Evolutionary conservation across 1,140 invertebrate genomes (phyloP).

Genomic region (Adoxophyes honmai): DNA sequence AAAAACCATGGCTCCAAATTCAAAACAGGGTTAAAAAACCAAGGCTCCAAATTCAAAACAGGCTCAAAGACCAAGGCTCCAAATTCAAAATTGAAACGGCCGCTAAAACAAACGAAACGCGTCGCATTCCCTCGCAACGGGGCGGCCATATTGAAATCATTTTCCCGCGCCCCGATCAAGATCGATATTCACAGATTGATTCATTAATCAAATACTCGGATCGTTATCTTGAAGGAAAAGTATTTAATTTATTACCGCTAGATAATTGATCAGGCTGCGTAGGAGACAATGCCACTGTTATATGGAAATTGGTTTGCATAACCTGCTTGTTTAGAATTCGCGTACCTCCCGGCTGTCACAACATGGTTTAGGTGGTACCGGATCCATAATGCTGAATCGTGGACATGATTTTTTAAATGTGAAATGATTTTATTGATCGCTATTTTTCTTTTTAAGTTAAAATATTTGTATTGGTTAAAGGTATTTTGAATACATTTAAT

Average conservation of each 20-base stretch:
- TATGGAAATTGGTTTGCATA: constrained; percentile 56
- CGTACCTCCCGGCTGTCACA: not conserved
- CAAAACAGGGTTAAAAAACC: too few species aligned
- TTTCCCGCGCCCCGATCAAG: constrained; percentile 41
- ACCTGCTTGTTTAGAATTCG: constrained; percentile 35
- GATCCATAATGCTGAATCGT: too few species aligned
- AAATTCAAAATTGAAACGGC: too few species aligned
- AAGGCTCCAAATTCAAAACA: too few species aligned
- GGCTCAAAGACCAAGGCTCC: too few species aligned
- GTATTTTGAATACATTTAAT: too few species aligned
- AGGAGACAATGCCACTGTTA: constrained; percentile 58
- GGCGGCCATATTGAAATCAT: constrained; percentile 58
- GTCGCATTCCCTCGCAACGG: constrained; percentile 51
- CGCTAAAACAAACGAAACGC: constrained; percentile 22
- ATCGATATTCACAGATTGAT: constrained; percentile 53
- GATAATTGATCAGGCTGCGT: constrained; percentile 67
- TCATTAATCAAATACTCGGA: constrained; percentile 69
- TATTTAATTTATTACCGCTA: constrained; percentile 66
- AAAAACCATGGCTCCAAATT: too few species aligned
- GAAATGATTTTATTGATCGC: not conserved
- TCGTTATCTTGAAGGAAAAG: constrained; percentile 64
- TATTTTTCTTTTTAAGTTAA: too few species aligned
- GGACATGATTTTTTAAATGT: too few species aligned
- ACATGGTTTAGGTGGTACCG: not conserved
- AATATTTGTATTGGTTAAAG: too few species aligned